These are phyloP conservation scores for Ascaphus truei DNA, from an alignment of 2,113 vertebrate species.

Conservation along the genomic window DNA sequence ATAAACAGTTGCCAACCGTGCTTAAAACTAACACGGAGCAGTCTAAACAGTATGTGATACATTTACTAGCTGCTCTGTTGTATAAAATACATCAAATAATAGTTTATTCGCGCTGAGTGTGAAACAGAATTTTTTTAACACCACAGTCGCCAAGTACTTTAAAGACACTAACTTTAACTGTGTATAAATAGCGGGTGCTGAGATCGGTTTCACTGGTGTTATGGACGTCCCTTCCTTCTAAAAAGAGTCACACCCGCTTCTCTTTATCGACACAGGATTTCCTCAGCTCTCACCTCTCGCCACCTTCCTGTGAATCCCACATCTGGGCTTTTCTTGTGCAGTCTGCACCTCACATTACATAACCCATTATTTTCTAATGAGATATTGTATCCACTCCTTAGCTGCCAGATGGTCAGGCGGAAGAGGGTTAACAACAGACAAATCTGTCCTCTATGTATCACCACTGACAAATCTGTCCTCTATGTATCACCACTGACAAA, in stretches of 20 bases:
- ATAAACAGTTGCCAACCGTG: not conserved
- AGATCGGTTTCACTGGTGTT: not conserved
- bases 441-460: too few relatives aligned
- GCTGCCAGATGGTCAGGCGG: too few relatives aligned
- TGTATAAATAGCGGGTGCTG: not conserved
- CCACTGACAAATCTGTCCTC: too few relatives aligned
- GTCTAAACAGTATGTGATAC: not conserved
- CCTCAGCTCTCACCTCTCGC: not conserved
- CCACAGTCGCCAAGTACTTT: not conserved
- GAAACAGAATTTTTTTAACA: not conserved
- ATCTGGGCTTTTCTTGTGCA: not conserved
- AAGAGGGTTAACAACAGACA: too few relatives aligned
- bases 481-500: too few relatives aligned
- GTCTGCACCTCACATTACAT: too few relatives aligned
- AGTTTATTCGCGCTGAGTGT: not conserved
- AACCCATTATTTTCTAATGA: too few relatives aligned
- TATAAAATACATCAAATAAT: conserved; percentile 4
- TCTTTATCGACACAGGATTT: conserved; percentile 13
- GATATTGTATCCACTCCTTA: too few relatives aligned
- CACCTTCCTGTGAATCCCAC: not conserved
- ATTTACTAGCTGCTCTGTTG: not conserved
- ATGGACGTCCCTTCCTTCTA: not conserved
- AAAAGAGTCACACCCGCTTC: conserved; percentile 1
- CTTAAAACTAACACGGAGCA: not conserved
- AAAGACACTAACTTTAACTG: not conserved